These are phyloP conservation scores for Gila orcuttii DNA, from an alignment of 2,113 vertebrate species.

Conservation along the genomic window DNA sequence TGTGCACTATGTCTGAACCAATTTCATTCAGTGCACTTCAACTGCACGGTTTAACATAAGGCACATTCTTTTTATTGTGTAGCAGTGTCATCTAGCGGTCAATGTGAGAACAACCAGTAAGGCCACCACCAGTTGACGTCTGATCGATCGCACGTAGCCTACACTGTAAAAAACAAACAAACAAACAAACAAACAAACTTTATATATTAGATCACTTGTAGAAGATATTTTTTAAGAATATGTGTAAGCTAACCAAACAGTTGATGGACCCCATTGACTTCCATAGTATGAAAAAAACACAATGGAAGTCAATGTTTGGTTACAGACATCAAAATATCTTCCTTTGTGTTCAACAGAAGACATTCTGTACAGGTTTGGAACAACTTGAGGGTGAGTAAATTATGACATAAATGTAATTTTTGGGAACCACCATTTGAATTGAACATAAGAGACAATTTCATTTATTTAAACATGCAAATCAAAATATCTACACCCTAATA, in stretches of 20 bases:
- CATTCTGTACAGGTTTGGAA: too few species aligned
- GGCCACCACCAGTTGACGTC: background rate
- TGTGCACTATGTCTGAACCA: background rate
- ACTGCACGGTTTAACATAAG: background rate
- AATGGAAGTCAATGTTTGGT: too few species aligned
- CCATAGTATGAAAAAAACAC: too few species aligned
- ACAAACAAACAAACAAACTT: too few species aligned
- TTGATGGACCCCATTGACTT: too few species aligned
- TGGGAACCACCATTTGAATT: background rate
- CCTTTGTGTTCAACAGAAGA: too few species aligned
- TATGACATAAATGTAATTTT: too few species aligned
- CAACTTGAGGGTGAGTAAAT: too few species aligned
- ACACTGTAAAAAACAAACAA: background rate
- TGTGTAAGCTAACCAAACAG: too few species aligned
- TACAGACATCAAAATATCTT: too few species aligned
- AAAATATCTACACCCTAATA: background rate
- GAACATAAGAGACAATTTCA: background rate
- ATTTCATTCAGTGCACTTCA: background rate
- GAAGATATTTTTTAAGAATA: too few species aligned
- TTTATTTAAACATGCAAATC: background rate
- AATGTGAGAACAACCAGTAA: background rate
- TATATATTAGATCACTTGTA: too few species aligned
- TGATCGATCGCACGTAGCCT: background rate
- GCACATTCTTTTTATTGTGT: background rate
- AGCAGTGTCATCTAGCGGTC: slow-evolving; percentile 41